These are phyloP conservation scores for Paramormyrops kingsleyae DNA, from an alignment of 2,113 vertebrate species.

Conservation along the genomic window DNA sequence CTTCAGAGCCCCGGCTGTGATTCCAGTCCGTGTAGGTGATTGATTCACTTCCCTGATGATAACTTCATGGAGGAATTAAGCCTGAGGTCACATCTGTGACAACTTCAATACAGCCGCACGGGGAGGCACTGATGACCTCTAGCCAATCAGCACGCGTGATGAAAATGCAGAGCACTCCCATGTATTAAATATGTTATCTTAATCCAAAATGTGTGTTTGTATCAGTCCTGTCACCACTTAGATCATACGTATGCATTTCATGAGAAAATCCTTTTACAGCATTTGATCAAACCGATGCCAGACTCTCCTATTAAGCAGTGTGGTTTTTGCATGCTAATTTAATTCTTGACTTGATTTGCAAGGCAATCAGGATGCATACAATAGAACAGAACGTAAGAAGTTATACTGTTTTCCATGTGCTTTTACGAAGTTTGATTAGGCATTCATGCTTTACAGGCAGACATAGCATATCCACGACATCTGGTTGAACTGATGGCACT, in stretches of 20 bases:
- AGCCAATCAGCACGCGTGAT: background rate
- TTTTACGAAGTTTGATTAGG: background rate
- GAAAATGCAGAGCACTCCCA: background rate
- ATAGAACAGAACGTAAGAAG: background rate
- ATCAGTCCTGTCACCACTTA: conserved; percentile 21
- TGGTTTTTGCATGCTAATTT: conserved; percentile 32
- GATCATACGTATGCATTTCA: conserved; percentile 23
- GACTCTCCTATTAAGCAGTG: conserved; percentile 12
- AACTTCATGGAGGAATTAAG: conserved; percentile 10
- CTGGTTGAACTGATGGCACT: conserved; percentile 14
- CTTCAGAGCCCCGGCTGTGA: background rate
- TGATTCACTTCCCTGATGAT: background rate
- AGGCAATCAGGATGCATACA: conserved; percentile 27
- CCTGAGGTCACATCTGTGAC: background rate
- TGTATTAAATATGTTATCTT: background rate
- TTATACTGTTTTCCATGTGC: conserved; percentile 21
- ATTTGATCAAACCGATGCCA: conserved; percentile 26
- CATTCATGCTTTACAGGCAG: background rate
- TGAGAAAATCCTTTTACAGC: conserved; percentile 20
- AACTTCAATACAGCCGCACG: background rate
- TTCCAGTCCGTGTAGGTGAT: background rate
- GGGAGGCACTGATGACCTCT: background rate
- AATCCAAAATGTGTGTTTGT: conserved; percentile 13
- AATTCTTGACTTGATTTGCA: conserved; percentile 29
- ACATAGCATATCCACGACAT: background rate